These are phyloP conservation scores for Nomada goodeniana DNA, from an alignment of 2,888 invertebrate genomes.

Conservation along the genomic window DNA sequence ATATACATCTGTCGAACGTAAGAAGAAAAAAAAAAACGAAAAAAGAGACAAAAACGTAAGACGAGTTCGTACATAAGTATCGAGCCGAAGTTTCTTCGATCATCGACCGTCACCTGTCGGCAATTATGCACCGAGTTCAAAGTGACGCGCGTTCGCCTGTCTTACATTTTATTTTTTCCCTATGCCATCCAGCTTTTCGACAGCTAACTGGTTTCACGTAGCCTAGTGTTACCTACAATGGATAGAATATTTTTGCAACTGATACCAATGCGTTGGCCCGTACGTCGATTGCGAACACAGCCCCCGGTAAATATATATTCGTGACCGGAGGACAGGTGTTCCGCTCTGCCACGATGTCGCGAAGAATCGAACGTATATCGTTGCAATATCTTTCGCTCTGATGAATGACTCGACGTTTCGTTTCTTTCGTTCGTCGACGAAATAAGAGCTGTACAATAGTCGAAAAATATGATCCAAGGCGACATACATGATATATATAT, in stretches of 20 bases:
- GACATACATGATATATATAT: constrained; percentile 47
- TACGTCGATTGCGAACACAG: neutral
- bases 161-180: constrained; percentile 21
- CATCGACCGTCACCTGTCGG: constrained; percentile 13
- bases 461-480: constrained; percentile 55
- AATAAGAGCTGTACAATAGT: constrained; percentile 49
- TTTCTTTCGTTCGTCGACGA: constrained; percentile 16
- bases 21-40: constrained; percentile 24
- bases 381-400: neutral
- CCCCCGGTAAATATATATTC: neutral
- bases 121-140: constrained; percentile 1
- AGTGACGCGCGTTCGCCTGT: constrained; percentile 14
- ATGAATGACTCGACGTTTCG: neutral
- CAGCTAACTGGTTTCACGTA: constrained; percentile 44
- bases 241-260: constrained; percentile 11
- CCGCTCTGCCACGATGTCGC: neutral
- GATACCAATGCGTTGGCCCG: neutral
- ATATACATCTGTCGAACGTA: constrained; percentile 59
- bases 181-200: constrained; percentile 47
- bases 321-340: neutral
- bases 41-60: constrained; percentile 52
- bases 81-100: constrained; percentile 23
- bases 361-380: constrained; percentile 8
- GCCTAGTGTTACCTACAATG: neutral
- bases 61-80: constrained; percentile 55